phyloP scores from a whole-genome alignment of 2,888 invertebrate species.

The Amblyjoppa fuscipennis region DNA sequence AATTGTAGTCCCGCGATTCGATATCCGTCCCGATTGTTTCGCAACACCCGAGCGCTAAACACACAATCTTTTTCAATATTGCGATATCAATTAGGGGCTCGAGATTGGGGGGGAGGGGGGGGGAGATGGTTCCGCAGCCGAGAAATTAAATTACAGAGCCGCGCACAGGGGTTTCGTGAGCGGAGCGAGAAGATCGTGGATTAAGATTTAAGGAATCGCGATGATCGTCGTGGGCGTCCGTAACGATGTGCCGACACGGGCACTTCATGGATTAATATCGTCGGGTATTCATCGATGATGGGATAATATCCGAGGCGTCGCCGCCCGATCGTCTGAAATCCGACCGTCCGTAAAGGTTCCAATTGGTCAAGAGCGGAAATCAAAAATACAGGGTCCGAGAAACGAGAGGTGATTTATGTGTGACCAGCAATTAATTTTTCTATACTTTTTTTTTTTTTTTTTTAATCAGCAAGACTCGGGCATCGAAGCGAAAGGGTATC shows the following conservation, averaged over 20 bases:
- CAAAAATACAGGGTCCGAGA: not conserved
- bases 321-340: not conserved
- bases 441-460: slow-evolving; percentile 6
- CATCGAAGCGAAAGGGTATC: slow-evolving; percentile 43
- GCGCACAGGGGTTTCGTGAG: slow-evolving; percentile 20
- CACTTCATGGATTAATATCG: slow-evolving; percentile 49
- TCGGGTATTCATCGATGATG: slow-evolving; percentile 35
- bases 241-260: slow-evolving; percentile 60
- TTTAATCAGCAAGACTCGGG: slow-evolving; percentile 40
- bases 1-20: slow-evolving; percentile 39
- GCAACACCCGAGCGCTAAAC: slow-evolving; percentile 25
- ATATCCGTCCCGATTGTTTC: slow-evolving; percentile 33
- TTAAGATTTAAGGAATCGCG: slow-evolving; percentile 63
- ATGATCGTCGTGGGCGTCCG: slow-evolving; percentile 53
- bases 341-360: not conserved
- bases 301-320: slow-evolving; percentile 21
- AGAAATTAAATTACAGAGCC: slow-evolving; percentile 62
- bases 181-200: slow-evolving; percentile 57
- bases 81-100: slow-evolving; percentile 61
- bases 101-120: not conserved
- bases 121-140: slow-evolving; percentile 17
- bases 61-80: slow-evolving; percentile 52
- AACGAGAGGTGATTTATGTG: slow-evolving; percentile 15
- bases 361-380: slow-evolving; percentile 4
- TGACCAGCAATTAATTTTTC: not conserved